Evolutionary conservation across 2,888 invertebrate species (phyloP).

Genomic region (Hoplodrina ambigua): DNA sequence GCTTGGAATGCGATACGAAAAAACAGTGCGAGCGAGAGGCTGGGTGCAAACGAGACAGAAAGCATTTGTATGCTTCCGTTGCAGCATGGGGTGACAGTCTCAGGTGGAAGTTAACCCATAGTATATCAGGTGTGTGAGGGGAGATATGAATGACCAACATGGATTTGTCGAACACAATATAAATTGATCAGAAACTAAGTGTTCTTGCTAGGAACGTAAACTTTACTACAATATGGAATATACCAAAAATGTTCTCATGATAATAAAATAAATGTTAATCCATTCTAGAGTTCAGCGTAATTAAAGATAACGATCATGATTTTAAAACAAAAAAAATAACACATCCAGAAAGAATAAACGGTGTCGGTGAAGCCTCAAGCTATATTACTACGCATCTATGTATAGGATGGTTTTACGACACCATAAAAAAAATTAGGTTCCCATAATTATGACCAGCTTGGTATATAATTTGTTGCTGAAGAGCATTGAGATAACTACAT

Average conservation of each 20-base stretch:
- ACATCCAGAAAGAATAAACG: background rate
- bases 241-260: constrained; percentile 14
- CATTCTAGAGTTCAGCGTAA: constrained; percentile 5
- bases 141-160: constrained; percentile 20
- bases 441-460: background rate
- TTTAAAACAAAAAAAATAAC: background rate
- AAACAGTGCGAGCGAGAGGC: constrained; percentile 71
- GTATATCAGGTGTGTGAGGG: constrained; percentile 29
- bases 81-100: constrained; percentile 58
- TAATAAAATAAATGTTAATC: constrained; percentile 6
- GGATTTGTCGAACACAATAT: background rate
- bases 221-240: constrained; percentile 5
- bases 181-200: background rate
- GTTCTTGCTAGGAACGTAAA: background rate
- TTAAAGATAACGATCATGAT: constrained; percentile 14
- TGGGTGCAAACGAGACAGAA: constrained; percentile 63
- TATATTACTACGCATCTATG: background rate
- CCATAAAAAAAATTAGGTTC: background rate
- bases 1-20: constrained; percentile 85
- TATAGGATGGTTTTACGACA: constrained; percentile 1
- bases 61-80: constrained; percentile 76
- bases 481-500: background rate
- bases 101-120: constrained; percentile 57
- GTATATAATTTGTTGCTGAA: background rate
- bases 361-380: background rate